Conservation (phyloP, 1,140 invertebrate genomes). For the Scaptomyza graminum region DNA sequence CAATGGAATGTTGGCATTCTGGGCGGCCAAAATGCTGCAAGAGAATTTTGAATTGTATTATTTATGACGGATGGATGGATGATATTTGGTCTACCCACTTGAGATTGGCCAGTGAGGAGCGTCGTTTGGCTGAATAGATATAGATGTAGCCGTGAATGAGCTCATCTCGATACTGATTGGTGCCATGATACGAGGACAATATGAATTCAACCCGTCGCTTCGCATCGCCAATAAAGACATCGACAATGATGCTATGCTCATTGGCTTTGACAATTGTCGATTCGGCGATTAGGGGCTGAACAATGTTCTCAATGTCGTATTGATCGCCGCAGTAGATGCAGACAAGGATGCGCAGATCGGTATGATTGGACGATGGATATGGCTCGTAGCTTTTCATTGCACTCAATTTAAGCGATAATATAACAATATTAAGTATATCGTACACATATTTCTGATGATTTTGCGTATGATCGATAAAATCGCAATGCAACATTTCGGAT, state of each 20-base stretch:
- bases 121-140: constrained; percentile 97
- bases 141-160: constrained; percentile 98
- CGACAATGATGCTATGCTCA: constrained; percentile 94
- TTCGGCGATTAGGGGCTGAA: constrained; percentile 94
- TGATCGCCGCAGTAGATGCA: constrained; percentile 99
- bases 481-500: constrained; percentile 89
- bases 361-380: constrained; percentile 82
- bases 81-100: constrained; percentile 88
- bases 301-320: constrained; percentile 94
- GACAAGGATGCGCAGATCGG: constrained; percentile 92
- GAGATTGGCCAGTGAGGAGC: constrained; percentile 96
- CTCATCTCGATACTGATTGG: constrained; percentile 95
- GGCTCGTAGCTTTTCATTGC: constrained; percentile 82
- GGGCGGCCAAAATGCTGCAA: constrained; percentile 94
- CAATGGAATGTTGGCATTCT: constrained; percentile 96
- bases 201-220: constrained; percentile 96
- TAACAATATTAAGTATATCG: constrained; percentile 81
- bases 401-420: constrained; percentile 75
- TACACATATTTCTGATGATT: constrained; percentile 83
- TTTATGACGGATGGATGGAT: not conserved
- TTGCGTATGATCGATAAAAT: constrained; percentile 83
- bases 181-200: constrained; percentile 97
- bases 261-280: constrained; percentile 94
- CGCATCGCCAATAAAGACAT: constrained; percentile 95
- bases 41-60: not conserved